These are phyloP conservation scores for Theocolax elegans DNA, from an alignment of 1,140 invertebrate genomes.

Conservation along the genomic window DNA sequence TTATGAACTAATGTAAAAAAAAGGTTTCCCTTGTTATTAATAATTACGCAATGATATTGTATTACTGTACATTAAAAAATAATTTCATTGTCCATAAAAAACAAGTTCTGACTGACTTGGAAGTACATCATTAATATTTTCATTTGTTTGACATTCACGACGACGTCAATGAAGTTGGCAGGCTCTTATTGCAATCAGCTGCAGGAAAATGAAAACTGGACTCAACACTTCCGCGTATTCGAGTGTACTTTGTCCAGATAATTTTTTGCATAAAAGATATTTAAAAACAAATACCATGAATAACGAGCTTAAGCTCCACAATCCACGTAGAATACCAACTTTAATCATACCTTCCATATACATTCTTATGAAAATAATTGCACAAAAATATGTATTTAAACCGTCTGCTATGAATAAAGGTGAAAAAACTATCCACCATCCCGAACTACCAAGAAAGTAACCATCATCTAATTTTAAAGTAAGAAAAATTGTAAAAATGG, in stretches of 20 bases:
- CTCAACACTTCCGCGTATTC: constrained; percentile 93
- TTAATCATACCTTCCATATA: constrained; percentile 83
- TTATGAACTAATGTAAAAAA: too few relatives aligned
- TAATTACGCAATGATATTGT: too few relatives aligned
- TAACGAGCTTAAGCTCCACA: constrained; percentile 88
- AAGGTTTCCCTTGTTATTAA: too few relatives aligned
- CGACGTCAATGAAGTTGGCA: constrained; percentile 81
- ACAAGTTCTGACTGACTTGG: constrained; percentile 26
- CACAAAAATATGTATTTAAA: constrained; percentile 92
- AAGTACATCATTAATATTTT: constrained; percentile 7
- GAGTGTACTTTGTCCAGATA: constrained; percentile 81
- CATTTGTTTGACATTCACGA: neutral
- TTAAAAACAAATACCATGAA: constrained; percentile 91
- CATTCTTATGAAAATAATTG: constrained; percentile 94
- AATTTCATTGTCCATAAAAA: constrained; percentile 44
- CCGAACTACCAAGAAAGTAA: constrained; percentile 67
- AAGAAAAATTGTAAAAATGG: constrained; percentile 85
- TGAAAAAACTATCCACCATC: constrained; percentile 89
- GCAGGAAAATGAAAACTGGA: constrained; percentile 89
- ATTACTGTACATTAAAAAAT: constrained; percentile 35
- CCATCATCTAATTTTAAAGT: constrained; percentile 79
- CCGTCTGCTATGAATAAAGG: constrained; percentile 92
- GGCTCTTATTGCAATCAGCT: constrained; percentile 89
- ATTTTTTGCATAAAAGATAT: constrained; percentile 89
- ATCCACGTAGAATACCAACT: constrained; percentile 78